Evolutionary conservation across 35 echinoderm and acorn worm genomes (phyloP).

Genomic region (Heliocidaris erythrogramma): DNA sequence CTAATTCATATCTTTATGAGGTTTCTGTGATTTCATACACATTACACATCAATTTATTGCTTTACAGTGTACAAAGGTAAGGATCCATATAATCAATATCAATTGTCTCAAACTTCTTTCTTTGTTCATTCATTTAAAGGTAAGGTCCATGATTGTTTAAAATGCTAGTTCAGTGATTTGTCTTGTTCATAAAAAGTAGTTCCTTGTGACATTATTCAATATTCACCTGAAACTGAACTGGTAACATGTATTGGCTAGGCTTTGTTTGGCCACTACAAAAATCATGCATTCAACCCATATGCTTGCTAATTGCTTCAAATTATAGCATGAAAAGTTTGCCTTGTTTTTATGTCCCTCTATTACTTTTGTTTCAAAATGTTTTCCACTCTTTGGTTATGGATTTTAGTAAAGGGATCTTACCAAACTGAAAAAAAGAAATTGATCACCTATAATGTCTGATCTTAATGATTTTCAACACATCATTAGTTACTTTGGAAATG

Average conservation of each 20-base stretch:
- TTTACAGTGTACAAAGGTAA: background rate
- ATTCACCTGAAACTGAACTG: background rate
- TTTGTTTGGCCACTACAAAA: background rate
- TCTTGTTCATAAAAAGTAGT: background rate
- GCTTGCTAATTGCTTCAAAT: conserved; percentile 9
- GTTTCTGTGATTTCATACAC: background rate
- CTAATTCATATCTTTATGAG: too few relatives aligned
- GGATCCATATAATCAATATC: background rate
- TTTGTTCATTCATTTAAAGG: background rate
- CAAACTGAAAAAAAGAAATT: too few relatives aligned
- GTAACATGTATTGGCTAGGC: background rate
- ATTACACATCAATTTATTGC: background rate
- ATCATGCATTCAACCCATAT: background rate
- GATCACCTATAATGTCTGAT: too few relatives aligned
- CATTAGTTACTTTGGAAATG: too few relatives aligned
- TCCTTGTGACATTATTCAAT: background rate
- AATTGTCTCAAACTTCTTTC: background rate
- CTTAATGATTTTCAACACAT: too few relatives aligned
- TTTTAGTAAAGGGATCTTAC: too few relatives aligned
- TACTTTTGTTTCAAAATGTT: background rate
- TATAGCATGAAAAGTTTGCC: background rate
- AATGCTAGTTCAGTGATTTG: background rate
- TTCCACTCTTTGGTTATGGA: background rate
- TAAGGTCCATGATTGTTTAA: background rate
- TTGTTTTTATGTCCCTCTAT: background rate